These are phyloP conservation scores for Vombatus ursinus DNA, from an alignment of 2,113 vertebrate genomes.

Conservation along the genomic window DNA sequence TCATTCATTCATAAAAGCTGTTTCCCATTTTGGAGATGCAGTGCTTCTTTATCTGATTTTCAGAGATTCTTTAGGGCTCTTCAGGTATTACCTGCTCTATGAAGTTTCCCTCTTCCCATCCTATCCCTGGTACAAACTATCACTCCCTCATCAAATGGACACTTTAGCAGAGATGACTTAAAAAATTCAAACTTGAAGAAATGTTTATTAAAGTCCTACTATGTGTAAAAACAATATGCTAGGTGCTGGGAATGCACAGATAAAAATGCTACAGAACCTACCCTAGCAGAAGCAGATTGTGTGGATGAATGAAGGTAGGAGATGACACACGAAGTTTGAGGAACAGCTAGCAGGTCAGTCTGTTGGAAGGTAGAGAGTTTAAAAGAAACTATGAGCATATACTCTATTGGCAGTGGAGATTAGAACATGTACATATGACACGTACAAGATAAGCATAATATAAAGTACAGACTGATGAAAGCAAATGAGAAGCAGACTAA, in stretches of 20 bases:
- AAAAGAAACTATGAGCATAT: not conserved
- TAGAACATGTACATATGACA: not conserved
- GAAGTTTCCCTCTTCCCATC: not conserved
- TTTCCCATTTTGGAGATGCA: not conserved
- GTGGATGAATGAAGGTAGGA: not conserved
- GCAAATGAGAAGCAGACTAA: not conserved
- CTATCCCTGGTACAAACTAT: not conserved
- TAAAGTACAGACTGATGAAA: not conserved
- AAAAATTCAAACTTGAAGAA: not conserved
- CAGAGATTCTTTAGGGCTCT: not conserved
- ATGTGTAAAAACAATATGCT: not conserved
- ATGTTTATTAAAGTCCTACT: not conserved
- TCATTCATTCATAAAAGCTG: not conserved
- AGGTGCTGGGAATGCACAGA: not conserved
- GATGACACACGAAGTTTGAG: not conserved
- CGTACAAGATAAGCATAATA: not conserved
- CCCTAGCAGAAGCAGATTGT: not conserved
- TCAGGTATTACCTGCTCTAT: not conserved
- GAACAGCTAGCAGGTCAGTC: not conserved
- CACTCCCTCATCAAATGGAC: not conserved
- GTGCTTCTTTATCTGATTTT: not conserved
- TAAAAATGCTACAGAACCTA: not conserved
- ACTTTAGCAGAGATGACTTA: not conserved
- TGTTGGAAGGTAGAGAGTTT: not conserved
- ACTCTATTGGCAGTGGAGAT: not conserved